Evolutionary conservation across 2,888 invertebrate species (phyloP).

Genomic region (Mechanitis mazaeus): DNA sequence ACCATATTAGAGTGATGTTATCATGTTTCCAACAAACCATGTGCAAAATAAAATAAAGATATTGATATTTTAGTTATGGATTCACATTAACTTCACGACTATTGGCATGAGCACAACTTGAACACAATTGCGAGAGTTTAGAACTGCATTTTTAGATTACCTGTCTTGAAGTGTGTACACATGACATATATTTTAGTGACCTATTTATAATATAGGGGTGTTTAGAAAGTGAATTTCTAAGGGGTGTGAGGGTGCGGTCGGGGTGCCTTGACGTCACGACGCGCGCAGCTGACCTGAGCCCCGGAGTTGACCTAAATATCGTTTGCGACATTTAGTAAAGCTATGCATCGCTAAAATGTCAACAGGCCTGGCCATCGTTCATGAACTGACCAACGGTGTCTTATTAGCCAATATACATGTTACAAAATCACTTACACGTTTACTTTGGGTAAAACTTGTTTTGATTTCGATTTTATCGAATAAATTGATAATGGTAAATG

Average conservation of each 20-base stretch:
- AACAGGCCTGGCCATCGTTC: conserved; percentile 51
- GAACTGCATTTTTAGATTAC: background rate
- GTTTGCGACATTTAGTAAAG: conserved; percentile 51
- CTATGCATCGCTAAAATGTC: conserved; percentile 51
- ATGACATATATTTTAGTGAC: conserved; percentile 12
- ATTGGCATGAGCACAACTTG: no score
- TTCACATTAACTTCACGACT: no score
- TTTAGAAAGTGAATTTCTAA: conserved; percentile 56
- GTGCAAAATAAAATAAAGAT: no score
- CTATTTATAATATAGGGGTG: conserved; percentile 27
- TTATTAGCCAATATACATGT: conserved; percentile 37
- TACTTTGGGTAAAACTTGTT: background rate
- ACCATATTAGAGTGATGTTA: no score
- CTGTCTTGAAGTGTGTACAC: conserved; percentile 29
- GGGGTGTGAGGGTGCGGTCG: conserved; percentile 49
- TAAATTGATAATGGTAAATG: background rate
- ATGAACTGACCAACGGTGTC: conserved; percentile 52
- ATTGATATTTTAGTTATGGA: no score
- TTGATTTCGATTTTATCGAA: background rate
- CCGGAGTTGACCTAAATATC: conserved; percentile 55
- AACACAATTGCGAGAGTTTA: no score
- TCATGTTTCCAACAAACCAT: no score
- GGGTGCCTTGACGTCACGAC: conserved; percentile 63
- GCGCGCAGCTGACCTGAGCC: conserved; percentile 58
- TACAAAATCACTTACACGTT: conserved; percentile 1